These are phyloP conservation scores for Sorex araneus DNA, from an alignment of 2,113 vertebrate species.

Conservation along the genomic window DNA sequence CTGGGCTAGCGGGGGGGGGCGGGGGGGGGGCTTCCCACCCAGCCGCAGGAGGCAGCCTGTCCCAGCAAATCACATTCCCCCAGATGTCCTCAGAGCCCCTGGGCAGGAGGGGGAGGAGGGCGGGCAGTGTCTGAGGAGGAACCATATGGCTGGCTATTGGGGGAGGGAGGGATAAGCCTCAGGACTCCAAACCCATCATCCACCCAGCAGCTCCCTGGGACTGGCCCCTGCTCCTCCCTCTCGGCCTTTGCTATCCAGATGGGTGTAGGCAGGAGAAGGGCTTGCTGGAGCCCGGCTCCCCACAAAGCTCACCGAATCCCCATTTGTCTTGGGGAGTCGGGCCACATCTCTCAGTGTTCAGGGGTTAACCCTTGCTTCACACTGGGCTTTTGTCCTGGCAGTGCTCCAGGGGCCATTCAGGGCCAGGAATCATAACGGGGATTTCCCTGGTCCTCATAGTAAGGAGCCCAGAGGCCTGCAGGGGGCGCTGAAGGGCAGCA, in stretches of 20 bases:
- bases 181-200: neutral
- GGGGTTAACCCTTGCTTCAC: too few species aligned
- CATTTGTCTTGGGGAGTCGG: neutral
- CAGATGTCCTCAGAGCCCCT: slow-evolving; percentile 57
- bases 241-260: neutral
- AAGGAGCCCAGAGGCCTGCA: neutral
- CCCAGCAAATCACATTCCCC: slow-evolving; percentile 10
- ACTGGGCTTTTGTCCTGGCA: too few species aligned
- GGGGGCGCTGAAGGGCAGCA: neutral
- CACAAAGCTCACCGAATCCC: neutral
- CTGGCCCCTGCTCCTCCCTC: too few species aligned
- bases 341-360: too few species aligned
- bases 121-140: slow-evolving; percentile 41
- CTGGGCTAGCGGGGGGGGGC: too few species aligned
- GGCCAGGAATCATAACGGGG: too few species aligned
- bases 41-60: slow-evolving; percentile 32
- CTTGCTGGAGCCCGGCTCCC: neutral
- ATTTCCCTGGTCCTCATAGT: neutral
- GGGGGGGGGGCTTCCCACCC: neutral
- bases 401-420: too few species aligned
- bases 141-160: slow-evolving; percentile 58
- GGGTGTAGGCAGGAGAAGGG: neutral
- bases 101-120: neutral
- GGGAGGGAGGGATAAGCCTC: neutral
- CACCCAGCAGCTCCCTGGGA: slow-evolving; percentile 1